Percentiles rank a stretch among this genome's conserved stretches.
These are phyloP conservation scores for Ectobius pallidus DNA, from an alignment of 2,888 invertebrate genomes.

Conservation along the genomic window DNA sequence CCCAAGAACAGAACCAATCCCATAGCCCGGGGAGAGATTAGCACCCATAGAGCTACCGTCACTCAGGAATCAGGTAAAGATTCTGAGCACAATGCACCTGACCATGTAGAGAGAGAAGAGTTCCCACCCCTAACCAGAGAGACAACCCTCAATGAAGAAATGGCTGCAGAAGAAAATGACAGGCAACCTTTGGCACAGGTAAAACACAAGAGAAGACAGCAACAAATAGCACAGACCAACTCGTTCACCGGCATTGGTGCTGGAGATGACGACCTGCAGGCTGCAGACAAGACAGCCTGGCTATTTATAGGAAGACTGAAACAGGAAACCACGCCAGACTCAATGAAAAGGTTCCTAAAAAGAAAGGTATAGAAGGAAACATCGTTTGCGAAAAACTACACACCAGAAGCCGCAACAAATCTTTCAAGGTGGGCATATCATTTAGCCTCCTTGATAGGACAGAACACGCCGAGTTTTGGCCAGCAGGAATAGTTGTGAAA, in stretches of 20 bases:
- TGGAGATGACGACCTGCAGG: background rate
- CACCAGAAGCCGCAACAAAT: background rate
- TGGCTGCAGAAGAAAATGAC: background rate
- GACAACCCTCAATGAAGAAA: too few species aligned
- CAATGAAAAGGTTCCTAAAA: background rate
- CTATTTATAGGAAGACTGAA: background rate
- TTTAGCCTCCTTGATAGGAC: background rate
- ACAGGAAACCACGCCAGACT: background rate
- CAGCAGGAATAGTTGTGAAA: slow-evolving; percentile 1
- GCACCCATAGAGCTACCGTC: too few species aligned
- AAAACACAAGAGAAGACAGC: background rate
- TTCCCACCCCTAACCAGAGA: too few species aligned
- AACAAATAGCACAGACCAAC: background rate
- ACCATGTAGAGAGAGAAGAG: too few species aligned
- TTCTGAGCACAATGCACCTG: too few species aligned
- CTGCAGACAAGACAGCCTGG: background rate
- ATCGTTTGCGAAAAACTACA: background rate
- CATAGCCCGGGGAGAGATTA: too few species aligned
- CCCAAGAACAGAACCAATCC: too few species aligned
- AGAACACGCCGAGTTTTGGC: background rate
- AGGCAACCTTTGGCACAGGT: background rate
- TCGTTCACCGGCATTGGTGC: background rate
- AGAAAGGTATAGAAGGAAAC: background rate
- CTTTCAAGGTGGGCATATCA: background rate
- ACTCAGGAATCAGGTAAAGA: too few species aligned